Base-by-base conservation (phyloP, 2,888 invertebrate genomes). In the Synanthedon myopaeformis region DNA sequence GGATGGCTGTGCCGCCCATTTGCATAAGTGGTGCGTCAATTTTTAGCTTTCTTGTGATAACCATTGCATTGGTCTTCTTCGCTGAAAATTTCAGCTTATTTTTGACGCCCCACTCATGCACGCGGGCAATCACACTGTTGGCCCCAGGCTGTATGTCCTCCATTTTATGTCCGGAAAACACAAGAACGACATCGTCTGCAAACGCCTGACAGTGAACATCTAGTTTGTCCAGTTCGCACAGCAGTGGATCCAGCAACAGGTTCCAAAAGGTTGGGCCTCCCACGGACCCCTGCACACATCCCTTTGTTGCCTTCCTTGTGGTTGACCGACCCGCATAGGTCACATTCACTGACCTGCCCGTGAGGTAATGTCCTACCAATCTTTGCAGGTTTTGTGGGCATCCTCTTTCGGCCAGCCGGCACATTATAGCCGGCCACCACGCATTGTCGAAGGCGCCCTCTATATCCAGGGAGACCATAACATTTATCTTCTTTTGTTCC, bases 221-320 rank as follows among this genome's bases (percentile, higher is more conserved):
- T 41, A 11, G 8, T 11, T 41, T 8, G 8, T 41, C 41, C 12
- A 41, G 41, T 41, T 41, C 41, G 41, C 12, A 11, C 41, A 41
- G 41, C 12, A 41, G 41, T 41, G 41, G 41, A 41, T 57, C 54
- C 41, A 57, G 52, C 5, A 57, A 35, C n/a, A 55, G 3, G 48
- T 57, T 57, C 57, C 57, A 57, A 11, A 57, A 52, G 17, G 49
- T 54, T 1, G 57, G 57, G 10, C 55, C 57, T 13, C 45, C 54
- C 4, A 55, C 55, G 1, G 57, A 57, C 8, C 56, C 57, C 23
- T 56, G 56, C 3, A 57, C 50, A 13, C 57, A 57, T 4, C 56
- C 57, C 19, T 53, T 56, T 1, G 53, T 57, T 4, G 42, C 52
- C 1, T 41, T 12, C 52, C 50, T 42, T 3, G 11, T n/a, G n/a